phyloP scores from a whole-genome alignment of 2,888 invertebrate species.

The Drosophila colorata region DNA sequence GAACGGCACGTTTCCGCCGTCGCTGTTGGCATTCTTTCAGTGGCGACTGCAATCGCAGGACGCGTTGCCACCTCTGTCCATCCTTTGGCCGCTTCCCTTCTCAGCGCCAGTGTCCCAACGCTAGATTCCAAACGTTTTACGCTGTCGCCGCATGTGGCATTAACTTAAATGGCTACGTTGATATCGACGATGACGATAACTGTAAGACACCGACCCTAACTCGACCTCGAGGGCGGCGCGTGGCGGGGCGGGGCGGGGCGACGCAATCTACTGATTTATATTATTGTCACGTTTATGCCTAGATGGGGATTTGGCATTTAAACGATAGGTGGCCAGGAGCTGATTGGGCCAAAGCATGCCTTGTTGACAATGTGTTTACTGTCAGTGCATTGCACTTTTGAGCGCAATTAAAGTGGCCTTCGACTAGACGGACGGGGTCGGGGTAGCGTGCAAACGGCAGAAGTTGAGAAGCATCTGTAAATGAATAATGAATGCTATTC shows the following conservation, averaged over 20 bases:
- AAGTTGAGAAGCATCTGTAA: conserved; percentile 59
- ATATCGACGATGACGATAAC: conserved; percentile 23
- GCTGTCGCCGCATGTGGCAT: conserved; percentile 63
- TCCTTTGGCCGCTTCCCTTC: not conserved
- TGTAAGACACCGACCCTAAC: conserved; percentile 14
- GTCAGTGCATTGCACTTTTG: conserved; percentile 51
- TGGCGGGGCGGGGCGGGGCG: conserved; percentile 17
- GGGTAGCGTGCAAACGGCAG: not conserved
- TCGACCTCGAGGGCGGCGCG: conserved; percentile 10
- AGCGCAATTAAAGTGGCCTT: conserved; percentile 52
- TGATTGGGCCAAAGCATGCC: not conserved
- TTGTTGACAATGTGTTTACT: conserved; percentile 8
- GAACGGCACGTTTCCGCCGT: conserved; percentile 52
- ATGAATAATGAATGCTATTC: conserved; percentile 82
- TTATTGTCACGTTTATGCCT: conserved; percentile 82
- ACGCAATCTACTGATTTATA: conserved; percentile 78
- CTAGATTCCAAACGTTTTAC: conserved; percentile 57
- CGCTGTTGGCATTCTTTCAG: conserved; percentile 17
- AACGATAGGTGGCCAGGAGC: conserved; percentile 2
- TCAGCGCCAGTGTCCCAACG: conserved; percentile 27
- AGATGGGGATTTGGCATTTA: conserved; percentile 73
- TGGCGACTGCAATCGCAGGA: conserved; percentile 13
- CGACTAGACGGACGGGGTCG: not conserved
- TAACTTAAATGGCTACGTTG: conserved; percentile 63
- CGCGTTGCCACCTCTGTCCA: not conserved